Evolutionary conservation across 2,113 vertebrate genomes (phyloP).

Genomic region (Bufo bufo): DNA sequence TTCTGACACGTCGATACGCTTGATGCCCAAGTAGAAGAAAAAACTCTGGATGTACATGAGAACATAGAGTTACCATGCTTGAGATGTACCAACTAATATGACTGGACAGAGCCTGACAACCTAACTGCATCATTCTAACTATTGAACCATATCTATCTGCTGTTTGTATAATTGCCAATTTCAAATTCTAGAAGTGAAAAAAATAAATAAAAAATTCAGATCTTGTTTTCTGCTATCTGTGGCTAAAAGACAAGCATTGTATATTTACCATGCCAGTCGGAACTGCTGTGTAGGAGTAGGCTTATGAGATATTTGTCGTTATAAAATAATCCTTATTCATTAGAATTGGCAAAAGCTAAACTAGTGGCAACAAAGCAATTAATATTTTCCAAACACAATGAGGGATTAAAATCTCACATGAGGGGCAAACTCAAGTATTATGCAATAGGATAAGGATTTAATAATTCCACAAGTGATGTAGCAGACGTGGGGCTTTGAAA

Average conservation of each 20-base stretch:
- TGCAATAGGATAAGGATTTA: not conserved
- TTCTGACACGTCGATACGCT: too few relatives aligned
- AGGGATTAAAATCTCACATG: not conserved
- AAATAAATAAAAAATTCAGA: not conserved
- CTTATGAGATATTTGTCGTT: constrained; percentile 3
- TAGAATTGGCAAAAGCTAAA: not conserved
- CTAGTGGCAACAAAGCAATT: constrained; percentile 16
- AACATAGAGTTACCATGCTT: too few relatives aligned
- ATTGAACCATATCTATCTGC: not conserved
- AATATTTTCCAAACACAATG: constrained; percentile 20
- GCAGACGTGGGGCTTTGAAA: not conserved
- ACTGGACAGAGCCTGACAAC: not conserved
- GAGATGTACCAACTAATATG: not conserved
- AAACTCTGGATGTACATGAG: too few relatives aligned
- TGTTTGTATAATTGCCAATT: not conserved
- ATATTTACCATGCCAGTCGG: not conserved
- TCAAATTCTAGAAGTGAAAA: not conserved
- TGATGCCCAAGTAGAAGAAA: too few relatives aligned
- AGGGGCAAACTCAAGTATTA: not conserved
- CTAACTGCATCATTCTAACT: not conserved
- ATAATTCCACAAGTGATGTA: not conserved
- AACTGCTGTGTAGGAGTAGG: constrained; percentile 21
- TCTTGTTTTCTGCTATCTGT: not conserved
- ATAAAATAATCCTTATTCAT: not conserved
- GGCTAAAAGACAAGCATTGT: not conserved